phyloP scores from a whole-genome alignment of 2,113 vertebrate genomes.

The Canis aureus region DNA sequence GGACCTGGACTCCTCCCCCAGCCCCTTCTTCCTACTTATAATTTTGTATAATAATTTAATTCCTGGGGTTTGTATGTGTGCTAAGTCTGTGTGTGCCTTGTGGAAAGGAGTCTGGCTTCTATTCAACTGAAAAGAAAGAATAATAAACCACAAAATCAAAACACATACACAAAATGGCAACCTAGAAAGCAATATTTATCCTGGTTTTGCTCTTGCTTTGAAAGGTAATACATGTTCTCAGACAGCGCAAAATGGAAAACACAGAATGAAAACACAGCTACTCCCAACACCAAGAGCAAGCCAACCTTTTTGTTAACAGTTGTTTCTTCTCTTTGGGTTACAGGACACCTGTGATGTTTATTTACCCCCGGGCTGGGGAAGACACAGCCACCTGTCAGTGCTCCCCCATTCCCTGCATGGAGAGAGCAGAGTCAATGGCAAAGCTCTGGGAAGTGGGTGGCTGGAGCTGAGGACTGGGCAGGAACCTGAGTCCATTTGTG shows the following conservation, averaged over 20 bases:
- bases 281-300: not conserved
- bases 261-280: not conserved
- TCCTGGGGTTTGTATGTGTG: not conserved
- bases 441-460: not conserved
- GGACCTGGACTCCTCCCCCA: not conserved
- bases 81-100: not conserved
- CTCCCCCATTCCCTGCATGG: fast-evolving
- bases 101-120: not conserved
- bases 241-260: not conserved
- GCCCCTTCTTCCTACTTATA: not conserved
- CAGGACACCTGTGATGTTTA: not conserved
- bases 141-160: constrained; percentile 25
- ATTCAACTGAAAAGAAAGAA: not conserved
- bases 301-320: not conserved
- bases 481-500: too few species aligned
- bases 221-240: not conserved
- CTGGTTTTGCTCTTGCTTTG: constrained; percentile 37
- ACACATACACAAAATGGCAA: not conserved
- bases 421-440: not conserved
- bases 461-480: not conserved
- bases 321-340: not conserved
- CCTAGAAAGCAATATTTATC: constrained; percentile 28
- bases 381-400: not conserved
- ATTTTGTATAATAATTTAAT: not conserved
- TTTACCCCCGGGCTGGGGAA: not conserved